Evolutionary conservation across 2,888 invertebrate species (phyloP).

Genomic region (Drosophila demipolita): DNA sequence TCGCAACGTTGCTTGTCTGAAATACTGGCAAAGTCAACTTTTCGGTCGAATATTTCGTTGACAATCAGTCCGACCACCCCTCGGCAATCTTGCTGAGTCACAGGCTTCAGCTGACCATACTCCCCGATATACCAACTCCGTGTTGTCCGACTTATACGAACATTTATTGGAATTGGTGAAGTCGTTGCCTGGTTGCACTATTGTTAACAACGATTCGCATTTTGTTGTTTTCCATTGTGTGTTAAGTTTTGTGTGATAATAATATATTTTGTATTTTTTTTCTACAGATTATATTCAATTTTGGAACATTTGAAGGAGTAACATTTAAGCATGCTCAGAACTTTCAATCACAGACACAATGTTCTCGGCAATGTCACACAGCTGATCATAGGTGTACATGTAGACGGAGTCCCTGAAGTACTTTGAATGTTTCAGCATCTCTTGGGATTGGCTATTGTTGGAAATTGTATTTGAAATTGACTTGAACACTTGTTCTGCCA

Average conservation of each 20-base stretch:
- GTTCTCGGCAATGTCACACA: slow-evolving; percentile 73
- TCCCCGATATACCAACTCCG: neutral
- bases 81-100: slow-evolving; percentile 29
- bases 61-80: slow-evolving; percentile 37
- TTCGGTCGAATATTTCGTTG: slow-evolving; percentile 30
- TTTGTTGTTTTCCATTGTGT: neutral
- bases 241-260: neutral
- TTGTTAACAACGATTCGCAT: slow-evolving; percentile 11
- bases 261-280: neutral
- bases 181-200: neutral
- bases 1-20: slow-evolving; percentile 32
- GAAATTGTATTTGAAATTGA: neutral
- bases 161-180: slow-evolving; percentile 18
- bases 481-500: slow-evolving; percentile 45
- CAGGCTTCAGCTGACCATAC: neutral
- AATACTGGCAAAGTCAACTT: neutral
- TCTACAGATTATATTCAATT: neutral
- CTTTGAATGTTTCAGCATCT: slow-evolving; percentile 39
- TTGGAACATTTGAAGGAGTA: neutral
- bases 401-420: slow-evolving; percentile 66
- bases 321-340: slow-evolving; percentile 28
- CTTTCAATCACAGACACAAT: slow-evolving; percentile 79
- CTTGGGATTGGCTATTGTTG: neutral
- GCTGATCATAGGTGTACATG: slow-evolving; percentile 63
- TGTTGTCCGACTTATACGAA: slow-evolving; percentile 7